phyloP scores from a whole-genome alignment of 2,888 invertebrate species.

The Eupithecia insigniata region DNA sequence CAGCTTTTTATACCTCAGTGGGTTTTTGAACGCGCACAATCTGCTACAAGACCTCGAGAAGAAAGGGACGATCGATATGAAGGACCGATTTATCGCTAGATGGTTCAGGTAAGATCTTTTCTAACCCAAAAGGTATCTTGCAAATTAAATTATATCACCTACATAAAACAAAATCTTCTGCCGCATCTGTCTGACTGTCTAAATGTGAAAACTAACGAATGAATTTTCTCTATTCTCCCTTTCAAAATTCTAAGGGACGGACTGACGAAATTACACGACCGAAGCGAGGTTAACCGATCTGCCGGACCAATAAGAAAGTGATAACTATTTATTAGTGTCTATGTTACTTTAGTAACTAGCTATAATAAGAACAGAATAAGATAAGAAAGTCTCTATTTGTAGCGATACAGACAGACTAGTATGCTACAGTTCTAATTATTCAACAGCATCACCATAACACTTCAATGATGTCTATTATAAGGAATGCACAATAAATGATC shows the following conservation, averaged over 20 bases:
- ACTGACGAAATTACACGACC: neutral
- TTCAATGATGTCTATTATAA: too few species aligned
- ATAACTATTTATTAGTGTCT: neutral
- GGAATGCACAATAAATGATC: too few species aligned
- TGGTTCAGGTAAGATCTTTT: conserved; percentile 78
- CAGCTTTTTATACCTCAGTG: conserved; percentile 85
- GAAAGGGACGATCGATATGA: conserved; percentile 78
- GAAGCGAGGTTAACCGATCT: neutral
- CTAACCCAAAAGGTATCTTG: neutral
- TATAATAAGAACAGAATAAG: too few species aligned
- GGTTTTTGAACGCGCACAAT: conserved; percentile 83
- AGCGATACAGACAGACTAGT: too few species aligned
- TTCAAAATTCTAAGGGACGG: neutral
- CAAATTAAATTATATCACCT: too few species aligned
- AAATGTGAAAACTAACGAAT: neutral
- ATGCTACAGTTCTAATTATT: too few species aligned
- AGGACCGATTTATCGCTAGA: conserved; percentile 77
- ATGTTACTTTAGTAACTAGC: too few species aligned
- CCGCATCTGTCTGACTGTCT: too few species aligned
- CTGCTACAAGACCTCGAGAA: conserved; percentile 80
- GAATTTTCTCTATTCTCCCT: neutral
- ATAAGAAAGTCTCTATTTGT: too few species aligned
- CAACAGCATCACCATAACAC: too few species aligned
- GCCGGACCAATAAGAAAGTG: neutral
- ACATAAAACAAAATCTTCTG: too few species aligned